Evolutionary conservation across 2,888 invertebrate species (phyloP).

Genomic region (Steinernema hermaphroditum): DNA sequence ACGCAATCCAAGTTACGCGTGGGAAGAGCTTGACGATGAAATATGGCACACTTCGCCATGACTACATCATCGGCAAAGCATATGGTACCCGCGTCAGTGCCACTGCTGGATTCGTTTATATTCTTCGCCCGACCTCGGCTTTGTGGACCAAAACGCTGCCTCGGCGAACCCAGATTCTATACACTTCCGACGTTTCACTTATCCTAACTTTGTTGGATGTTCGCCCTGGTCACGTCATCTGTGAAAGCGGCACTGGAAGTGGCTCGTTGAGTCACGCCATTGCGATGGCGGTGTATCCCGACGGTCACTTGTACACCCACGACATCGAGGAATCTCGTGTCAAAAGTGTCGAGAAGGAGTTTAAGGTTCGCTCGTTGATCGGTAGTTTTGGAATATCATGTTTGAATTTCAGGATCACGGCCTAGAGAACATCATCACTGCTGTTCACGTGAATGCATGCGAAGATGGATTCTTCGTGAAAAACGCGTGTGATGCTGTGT

Average conservation of each 20-base stretch:
- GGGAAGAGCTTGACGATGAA: slow-evolving; percentile 72
- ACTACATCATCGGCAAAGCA: slow-evolving; percentile 78
- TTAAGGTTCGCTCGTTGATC: slow-evolving; percentile 70
- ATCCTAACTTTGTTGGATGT: slow-evolving; percentile 86
- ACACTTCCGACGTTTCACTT: slow-evolving; percentile 92
- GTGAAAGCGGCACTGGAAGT: slow-evolving; percentile 50
- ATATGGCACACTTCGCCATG: slow-evolving; percentile 85
- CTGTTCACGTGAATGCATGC: slow-evolving; percentile 84
- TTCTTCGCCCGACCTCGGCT: slow-evolving; percentile 90
- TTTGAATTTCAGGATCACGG: slow-evolving; percentile 56
- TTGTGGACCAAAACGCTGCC: slow-evolving; percentile 92
- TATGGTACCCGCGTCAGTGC: slow-evolving; percentile 79
- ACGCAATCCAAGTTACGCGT: slow-evolving; percentile 82
- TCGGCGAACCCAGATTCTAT: slow-evolving; percentile 95
- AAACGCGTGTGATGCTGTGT: slow-evolving; percentile 82
- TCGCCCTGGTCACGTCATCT: slow-evolving; percentile 76
- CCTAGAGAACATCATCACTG: slow-evolving; percentile 73
- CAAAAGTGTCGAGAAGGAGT: slow-evolving; percentile 80
- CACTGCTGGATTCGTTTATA: slow-evolving; percentile 82
- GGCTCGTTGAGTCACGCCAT: slow-evolving; percentile 75
- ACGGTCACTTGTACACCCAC: slow-evolving; percentile 89
- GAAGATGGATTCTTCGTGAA: slow-evolving; percentile 74
- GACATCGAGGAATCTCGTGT: slow-evolving; percentile 91
- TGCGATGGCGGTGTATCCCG: slow-evolving; percentile 81
- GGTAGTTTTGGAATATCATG: slow-evolving; percentile 28